Evolutionary conservation across 2,888 invertebrate species (phyloP).

Genomic region (Taenaris catops): DNA sequence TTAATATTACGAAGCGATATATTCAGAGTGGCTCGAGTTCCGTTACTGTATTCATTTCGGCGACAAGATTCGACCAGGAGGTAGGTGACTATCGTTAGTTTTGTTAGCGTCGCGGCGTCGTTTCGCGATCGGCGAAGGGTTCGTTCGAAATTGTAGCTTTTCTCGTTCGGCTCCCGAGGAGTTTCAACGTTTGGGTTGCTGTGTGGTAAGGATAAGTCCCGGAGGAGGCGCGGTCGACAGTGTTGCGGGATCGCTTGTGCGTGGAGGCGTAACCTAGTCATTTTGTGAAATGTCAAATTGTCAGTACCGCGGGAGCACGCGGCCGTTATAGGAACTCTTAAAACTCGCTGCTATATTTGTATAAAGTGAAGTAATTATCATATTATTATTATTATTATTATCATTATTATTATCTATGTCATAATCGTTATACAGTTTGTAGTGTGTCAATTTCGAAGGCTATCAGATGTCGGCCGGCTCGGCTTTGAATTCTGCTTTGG

Average conservation of each 20-base stretch:
- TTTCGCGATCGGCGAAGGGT: constrained; percentile 42
- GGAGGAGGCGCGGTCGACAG: constrained; percentile 26
- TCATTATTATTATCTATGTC: constrained; percentile 72
- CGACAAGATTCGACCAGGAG: constrained; percentile 50
- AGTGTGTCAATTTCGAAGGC: constrained; percentile 77
- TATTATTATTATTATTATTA: constrained; percentile 74
- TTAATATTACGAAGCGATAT: constrained; percentile 53
- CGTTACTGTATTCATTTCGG: constrained; percentile 65
- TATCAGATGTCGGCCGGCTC: constrained; percentile 60
- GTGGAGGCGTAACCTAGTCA: constrained; percentile 75
- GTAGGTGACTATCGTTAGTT: constrained; percentile 30
- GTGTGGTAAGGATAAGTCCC: too few species aligned
- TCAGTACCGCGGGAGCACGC: constrained; percentile 70
- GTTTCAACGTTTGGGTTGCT: too few species aligned
- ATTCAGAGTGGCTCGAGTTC: constrained; percentile 77
- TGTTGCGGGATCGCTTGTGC: constrained; percentile 38
- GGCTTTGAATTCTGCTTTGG: constrained; percentile 24
- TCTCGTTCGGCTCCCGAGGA: constrained; percentile 38
- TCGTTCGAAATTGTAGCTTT: constrained; percentile 50
- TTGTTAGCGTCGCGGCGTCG: constrained; percentile 28
- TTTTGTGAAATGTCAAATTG: constrained; percentile 78
- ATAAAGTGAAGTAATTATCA: constrained; percentile 81
- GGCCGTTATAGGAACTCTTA: constrained; percentile 86
- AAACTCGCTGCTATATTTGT: constrained; percentile 88
- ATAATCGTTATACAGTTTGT: constrained; percentile 70